Base-by-base conservation (phyloP, 2,888 invertebrate genomes). In the Ophonus ardosiacus region DNA sequence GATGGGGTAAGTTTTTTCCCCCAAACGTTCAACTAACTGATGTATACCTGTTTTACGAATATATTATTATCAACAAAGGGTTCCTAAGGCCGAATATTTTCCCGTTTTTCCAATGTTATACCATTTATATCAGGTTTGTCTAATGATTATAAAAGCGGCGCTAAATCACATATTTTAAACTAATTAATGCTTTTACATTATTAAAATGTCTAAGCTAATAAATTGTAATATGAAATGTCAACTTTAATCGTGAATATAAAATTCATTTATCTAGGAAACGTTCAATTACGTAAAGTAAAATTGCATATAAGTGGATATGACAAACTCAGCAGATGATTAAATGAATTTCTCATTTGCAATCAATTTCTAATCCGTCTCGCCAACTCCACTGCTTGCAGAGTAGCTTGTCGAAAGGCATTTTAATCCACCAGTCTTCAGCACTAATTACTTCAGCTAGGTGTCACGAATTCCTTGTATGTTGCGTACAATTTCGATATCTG, bases 401-500 rank as follows among this genome's bases (percentile, higher is more conserved):
- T 59, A 5, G 59, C 59, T 59, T 63, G 63, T 63, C 68, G 68
- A 17, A 74, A 74, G 24, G 71, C 40, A 74, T 74, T 74, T 74
- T 74, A 74, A 74, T 74, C 40, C 17, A 43, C 71, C 17, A 17
- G 71, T 74, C 71, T 43, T 40, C 10, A 10, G 18, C 71, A 43
- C 40, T 74, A 74, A 74, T 74, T 74, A 18, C 71, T 6, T 74
- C 18, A 51, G 51, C 18, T 18, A 74, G 71, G 71, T 43, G 43
- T 74, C 71, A 74, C 8, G 71, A 74, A 74, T 74, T 74, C 43
- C 8, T 31, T 51, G 51, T 74, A 74, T 21, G 71, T 43, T 43
- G 43, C 71, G 43, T 74, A 74, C 43, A 74, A 18, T 74, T 74
- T 74, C 18, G 71, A 74, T 74, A 74, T 43, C 71, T 74, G 15